Conservation (phyloP, 2,113 vertebrate genomes). For the Pangasianodon gigas region DNA sequence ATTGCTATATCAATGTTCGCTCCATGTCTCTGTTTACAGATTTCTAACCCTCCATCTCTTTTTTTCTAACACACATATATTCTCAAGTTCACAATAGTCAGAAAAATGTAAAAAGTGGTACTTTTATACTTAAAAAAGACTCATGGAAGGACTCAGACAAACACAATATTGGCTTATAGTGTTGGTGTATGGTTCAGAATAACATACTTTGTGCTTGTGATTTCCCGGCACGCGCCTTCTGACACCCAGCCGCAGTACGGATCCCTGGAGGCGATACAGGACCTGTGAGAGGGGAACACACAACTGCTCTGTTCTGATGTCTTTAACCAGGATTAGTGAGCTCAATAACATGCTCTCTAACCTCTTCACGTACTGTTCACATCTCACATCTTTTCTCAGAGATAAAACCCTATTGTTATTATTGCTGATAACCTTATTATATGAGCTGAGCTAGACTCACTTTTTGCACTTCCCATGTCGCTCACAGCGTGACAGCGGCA, state of each 20-base stretch:
- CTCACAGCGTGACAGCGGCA: conserved; percentile 91
- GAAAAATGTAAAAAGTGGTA: neutral
- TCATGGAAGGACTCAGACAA: neutral
- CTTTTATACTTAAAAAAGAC: neutral
- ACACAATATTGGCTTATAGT: neutral
- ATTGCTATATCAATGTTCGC: neutral
- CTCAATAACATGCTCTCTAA: neutral
- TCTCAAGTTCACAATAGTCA: neutral
- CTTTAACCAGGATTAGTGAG: neutral
- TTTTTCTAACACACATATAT: neutral
- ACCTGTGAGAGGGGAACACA: conserved; percentile 71
- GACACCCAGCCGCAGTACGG: conserved; percentile 95
- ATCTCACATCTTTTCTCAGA: neutral
- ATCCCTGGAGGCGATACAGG: conserved; percentile 95
- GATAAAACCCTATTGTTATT: neutral
- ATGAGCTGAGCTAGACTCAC: conserved; percentile 61
- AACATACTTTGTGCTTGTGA: conserved; percentile 84
- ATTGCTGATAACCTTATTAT: neutral
- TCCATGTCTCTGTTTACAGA: neutral
- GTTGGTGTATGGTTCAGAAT: neutral
- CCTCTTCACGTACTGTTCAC: conserved; percentile 1
- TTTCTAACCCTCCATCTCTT: neutral
- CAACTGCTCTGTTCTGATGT: neutral
- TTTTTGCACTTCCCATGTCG: conserved; percentile 92
- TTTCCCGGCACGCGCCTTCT: conserved; percentile 83